Conservation (phyloP, 2,797 vertebrate genomes). For the Etheostoma perlongum region DNA sequence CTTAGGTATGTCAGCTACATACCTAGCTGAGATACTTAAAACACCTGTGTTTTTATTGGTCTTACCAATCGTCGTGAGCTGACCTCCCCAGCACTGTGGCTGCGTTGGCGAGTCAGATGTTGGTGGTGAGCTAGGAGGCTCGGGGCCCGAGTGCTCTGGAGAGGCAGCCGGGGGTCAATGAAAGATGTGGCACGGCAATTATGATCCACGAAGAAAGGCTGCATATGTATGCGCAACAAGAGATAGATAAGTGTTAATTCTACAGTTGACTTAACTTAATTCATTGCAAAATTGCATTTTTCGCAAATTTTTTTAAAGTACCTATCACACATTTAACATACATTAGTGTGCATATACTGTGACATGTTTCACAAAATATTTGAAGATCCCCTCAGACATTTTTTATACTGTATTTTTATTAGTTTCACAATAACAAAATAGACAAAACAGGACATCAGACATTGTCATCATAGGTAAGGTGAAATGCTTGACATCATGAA, state of each 20-base stretch:
- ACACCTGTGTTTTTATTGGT: not conserved
- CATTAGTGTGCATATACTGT: no score
- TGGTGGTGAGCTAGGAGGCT: slow-evolving; percentile 93
- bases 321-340: no score
- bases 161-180: slow-evolving; percentile 94
- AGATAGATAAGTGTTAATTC: not conserved
- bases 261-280: not conserved
- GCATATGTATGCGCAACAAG: slow-evolving; percentile 17
- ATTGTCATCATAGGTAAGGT: no score
- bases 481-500: no score
- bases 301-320: not conserved
- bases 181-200: slow-evolving; percentile 95
- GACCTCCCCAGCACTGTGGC: slow-evolving; percentile 96
- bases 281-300: not conserved
- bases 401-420: no score
- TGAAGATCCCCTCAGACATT: no score
- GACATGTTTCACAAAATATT: no score
- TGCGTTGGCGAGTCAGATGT: slow-evolving; percentile 94
- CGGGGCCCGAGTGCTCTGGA: slow-evolving; percentile 92
- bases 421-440: no score
- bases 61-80: slow-evolving; percentile 75
- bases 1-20: not conserved
- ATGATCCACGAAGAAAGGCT: slow-evolving; percentile 97
- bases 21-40: not conserved
- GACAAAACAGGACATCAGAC: no score